Conservation (phyloP, 2,888 invertebrate genomes). For the Limenitis camilla region DNA sequence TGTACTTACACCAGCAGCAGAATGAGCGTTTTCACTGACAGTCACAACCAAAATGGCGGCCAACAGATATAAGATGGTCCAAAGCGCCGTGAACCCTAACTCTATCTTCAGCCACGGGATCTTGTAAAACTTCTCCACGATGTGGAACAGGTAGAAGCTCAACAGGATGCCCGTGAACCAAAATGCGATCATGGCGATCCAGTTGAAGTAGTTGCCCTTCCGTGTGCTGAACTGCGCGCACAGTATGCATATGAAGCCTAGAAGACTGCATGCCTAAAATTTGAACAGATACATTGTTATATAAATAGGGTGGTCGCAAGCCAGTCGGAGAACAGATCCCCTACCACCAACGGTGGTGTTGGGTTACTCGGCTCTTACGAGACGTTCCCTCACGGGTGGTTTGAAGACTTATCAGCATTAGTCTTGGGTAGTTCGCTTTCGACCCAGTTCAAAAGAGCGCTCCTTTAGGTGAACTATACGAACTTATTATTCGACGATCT, state of each 20-base stretch:
- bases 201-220: slow-evolving; percentile 83
- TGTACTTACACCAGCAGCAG: slow-evolving; percentile 82
- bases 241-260: slow-evolving; percentile 88
- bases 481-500: no score
- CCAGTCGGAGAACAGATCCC: no score
- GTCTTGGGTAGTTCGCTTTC: no score
- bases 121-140: slow-evolving; percentile 87
- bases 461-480: no score
- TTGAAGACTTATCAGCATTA: no score
- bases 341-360: no score
- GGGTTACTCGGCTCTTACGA: no score
- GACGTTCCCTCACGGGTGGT: no score
- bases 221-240: slow-evolving; percentile 77
- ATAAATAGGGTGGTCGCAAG: no score
- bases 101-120: slow-evolving; percentile 92
- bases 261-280: slow-evolving; percentile 76
- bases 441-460: no score
- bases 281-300: background rate
- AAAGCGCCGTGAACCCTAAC: slow-evolving; percentile 81
- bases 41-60: slow-evolving; percentile 82
- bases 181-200: slow-evolving; percentile 87
- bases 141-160: slow-evolving; percentile 87
- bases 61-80: slow-evolving; percentile 84
- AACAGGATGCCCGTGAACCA: slow-evolving; percentile 88
- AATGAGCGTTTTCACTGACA: slow-evolving; percentile 72